Percentiles rank a stretch among this genome's conserved stretches.
These are phyloP conservation scores for Eretmocerus hayati DNA, from an alignment of 2,888 invertebrate genomes.

Conservation along the genomic window DNA sequence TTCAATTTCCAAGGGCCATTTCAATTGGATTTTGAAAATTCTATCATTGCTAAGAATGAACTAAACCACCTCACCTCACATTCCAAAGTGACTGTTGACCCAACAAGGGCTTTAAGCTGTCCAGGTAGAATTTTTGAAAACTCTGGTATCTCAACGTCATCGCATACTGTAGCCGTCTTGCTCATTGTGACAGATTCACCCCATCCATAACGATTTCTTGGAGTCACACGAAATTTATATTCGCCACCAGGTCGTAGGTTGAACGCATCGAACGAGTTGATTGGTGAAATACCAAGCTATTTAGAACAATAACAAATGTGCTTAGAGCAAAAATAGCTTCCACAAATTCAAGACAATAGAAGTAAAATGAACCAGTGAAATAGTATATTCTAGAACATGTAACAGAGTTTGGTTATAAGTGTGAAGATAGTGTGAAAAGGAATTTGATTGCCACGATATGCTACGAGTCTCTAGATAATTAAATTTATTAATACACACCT, in stretches of 20 bases:
- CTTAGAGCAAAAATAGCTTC: too few relatives aligned
- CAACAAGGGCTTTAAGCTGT: constrained; percentile 67
- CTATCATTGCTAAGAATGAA: too few relatives aligned
- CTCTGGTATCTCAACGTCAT: constrained; percentile 66
- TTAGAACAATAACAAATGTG: too few relatives aligned
- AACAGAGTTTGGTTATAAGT: too few relatives aligned
- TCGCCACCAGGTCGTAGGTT: constrained; percentile 71
- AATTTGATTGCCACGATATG: too few relatives aligned
- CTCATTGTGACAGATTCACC: constrained; percentile 70
- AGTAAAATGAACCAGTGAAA: too few relatives aligned
- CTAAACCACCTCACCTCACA: constrained; percentile 71
- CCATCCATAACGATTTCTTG: constrained; percentile 85
- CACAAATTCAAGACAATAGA: too few relatives aligned
- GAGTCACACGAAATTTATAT: constrained; percentile 82
- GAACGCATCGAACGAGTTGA: constrained; percentile 75
- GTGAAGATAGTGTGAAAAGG: too few relatives aligned
- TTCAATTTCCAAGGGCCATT: too few relatives aligned
- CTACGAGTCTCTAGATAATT: too few relatives aligned
- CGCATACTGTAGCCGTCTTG: constrained; percentile 58
- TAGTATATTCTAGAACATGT: too few relatives aligned
- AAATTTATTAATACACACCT: constrained; percentile 43
- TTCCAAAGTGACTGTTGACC: constrained; percentile 59
- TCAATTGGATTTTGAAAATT: too few relatives aligned
- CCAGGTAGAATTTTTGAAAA: constrained; percentile 70
- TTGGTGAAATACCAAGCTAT: constrained; percentile 69